A percentile compares a stretch with the other conserved stretches of the same genome.
Evolutionary conservation across 2,888 invertebrate species (phyloP).

Genomic region (Drosophila suboccidentalis): DNA sequence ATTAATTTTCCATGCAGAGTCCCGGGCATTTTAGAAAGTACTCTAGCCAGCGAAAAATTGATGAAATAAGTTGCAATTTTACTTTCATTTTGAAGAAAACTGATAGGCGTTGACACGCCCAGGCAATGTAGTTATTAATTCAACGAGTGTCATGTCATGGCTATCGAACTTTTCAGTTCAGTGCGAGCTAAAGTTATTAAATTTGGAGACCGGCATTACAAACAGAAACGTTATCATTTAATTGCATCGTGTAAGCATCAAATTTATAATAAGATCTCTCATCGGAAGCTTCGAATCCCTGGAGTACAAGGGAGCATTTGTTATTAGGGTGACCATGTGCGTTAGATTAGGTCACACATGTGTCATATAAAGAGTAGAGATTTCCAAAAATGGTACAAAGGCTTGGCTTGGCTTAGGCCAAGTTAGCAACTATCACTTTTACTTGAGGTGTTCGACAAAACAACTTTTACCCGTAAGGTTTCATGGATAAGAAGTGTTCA

Average conservation of each 20-base stretch:
- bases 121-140: slow-evolving; percentile 62
- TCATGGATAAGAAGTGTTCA: slow-evolving; percentile 63
- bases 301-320: not conserved
- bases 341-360: not conserved
- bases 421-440: slow-evolving; percentile 70
- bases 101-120: slow-evolving; percentile 48
- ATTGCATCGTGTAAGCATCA: slow-evolving; percentile 10
- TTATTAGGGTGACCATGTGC: slow-evolving; percentile 1
- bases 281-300: not conserved
- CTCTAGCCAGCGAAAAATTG: slow-evolving; percentile 31
- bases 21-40: slow-evolving; percentile 45
- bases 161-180: slow-evolving; percentile 23
- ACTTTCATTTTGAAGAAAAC: slow-evolving; percentile 41
- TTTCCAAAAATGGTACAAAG: slow-evolving; percentile 25
- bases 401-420: slow-evolving; percentile 37
- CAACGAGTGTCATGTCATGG: slow-evolving; percentile 49
- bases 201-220: not conserved
- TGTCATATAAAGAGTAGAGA: slow-evolving; percentile 10
- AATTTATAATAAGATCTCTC: not conserved
- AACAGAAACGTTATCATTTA: not conserved
- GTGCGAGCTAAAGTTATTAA: not conserved
- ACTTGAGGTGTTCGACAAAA: slow-evolving; percentile 49
- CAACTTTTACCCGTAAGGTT: slow-evolving; percentile 74
- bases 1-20: slow-evolving; percentile 46
- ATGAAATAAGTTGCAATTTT: slow-evolving; percentile 46